Base-by-base conservation (phyloP, 1,140 invertebrate species). In the Zophobas atratus region DNA sequence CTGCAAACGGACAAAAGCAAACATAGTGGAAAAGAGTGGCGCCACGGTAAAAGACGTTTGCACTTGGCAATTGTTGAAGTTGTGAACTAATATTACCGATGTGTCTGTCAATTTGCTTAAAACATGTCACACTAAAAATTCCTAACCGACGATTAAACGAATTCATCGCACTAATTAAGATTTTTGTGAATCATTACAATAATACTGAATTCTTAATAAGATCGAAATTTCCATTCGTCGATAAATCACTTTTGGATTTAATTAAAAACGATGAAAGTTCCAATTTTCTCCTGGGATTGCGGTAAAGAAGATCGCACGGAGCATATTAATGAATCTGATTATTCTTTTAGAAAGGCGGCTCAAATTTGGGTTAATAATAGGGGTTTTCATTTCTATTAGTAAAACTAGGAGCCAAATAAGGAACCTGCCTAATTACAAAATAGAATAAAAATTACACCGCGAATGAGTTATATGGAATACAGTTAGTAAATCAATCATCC, bases 311-410 rank as follows among this genome's bases (percentile, higher is more conserved):
- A 51, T 51, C 49, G 36, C 63, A 39, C 63, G 35, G n/a, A 36
- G 57, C 36, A 33, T 70, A 70, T 70, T 73, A 73, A 73, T 55
- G 49, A 73, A 72, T 51, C 70, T 72, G 70, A 72, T 72, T 72
- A 72, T 49, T 72, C 34, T 34, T 46, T 55, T 73, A 73, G 71
- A 73, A 73, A 73, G 71, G 71, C 36, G 63, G 36, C 43, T 70
- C 57, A 70, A 70, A 70, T 70, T 70, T 55, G 41, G 71, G 71
- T 55, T 73, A 73, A 73, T 73, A 73, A 73, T 55, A 73, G 71
- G 71, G 71, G 46, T 67, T 67, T 67, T 67, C 71, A 72, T 73
- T 55, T 73, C 55, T 73, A 55, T 73, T 73, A 43, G 34, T 73
- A 73, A 73, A 73, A 53, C 71, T 53, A 55, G 71, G 39, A 73